Evolutionary conservation across 2,797 vertebrate species (phyloP).

Genomic region (Harpagifer antarcticus): DNA sequence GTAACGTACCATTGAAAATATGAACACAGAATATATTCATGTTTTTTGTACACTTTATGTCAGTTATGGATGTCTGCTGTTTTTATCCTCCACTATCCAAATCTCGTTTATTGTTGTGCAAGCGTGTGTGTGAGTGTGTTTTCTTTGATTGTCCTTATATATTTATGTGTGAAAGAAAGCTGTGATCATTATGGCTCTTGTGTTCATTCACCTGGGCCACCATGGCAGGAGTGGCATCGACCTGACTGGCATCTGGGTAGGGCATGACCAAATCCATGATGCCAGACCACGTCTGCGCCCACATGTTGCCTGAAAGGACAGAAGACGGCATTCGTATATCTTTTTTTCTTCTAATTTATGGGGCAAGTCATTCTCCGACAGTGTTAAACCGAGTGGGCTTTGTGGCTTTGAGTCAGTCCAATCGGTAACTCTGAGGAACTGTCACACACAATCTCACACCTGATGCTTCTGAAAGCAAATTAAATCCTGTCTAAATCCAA

Average conservation of each 20-base stretch:
- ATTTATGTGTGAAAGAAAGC: slow-evolving; percentile 12
- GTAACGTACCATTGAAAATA: not conserved
- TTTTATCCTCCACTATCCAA: not conserved
- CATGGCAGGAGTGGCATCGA: slow-evolving; percentile 97
- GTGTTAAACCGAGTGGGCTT: slow-evolving; percentile 61
- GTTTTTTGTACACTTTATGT: slow-evolving; percentile 3
- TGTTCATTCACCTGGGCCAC: slow-evolving; percentile 85
- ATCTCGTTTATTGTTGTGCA: not conserved
- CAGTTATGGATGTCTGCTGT: slow-evolving; percentile 7
- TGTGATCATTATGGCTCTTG: slow-evolving; percentile 7
- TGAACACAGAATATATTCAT: not conserved
- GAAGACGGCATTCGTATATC: slow-evolving; percentile 13
- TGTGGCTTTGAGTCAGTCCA: slow-evolving; percentile 44
- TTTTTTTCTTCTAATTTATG: slow-evolving; percentile 2
- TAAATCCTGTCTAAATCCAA: slow-evolving; percentile 70
- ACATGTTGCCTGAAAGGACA: slow-evolving; percentile 94
- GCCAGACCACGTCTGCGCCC: slow-evolving; percentile 97
- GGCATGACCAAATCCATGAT: slow-evolving; percentile 92
- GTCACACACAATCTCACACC: slow-evolving; percentile 72
- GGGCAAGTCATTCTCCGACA: slow-evolving; percentile 28
- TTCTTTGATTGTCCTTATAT: slow-evolving; percentile 7
- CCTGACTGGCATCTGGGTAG: slow-evolving; percentile 89
- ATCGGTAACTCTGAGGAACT: slow-evolving; percentile 66
- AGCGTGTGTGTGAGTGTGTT: not conserved
- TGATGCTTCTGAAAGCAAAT: slow-evolving; percentile 75